Evolutionary conservation across 2,797 vertebrate genomes (phyloP).

Genomic region (Hydrophis major): DNA sequence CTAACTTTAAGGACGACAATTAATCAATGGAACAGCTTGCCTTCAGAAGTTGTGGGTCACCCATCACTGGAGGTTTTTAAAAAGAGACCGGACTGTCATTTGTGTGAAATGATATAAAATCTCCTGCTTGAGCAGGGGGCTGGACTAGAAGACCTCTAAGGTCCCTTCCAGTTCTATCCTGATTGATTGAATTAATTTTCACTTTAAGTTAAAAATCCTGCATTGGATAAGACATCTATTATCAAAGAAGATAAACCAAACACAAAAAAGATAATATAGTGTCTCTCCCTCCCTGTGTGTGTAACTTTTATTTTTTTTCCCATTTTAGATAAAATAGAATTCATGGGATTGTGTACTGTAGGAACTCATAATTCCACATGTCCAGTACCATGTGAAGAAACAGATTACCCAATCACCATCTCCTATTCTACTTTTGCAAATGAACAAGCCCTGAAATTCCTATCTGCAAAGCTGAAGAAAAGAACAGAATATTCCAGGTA

Average conservation of each 20-base stretch:
- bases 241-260: background rate
- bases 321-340: constrained; percentile 69
- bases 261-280: background rate
- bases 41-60: too few species aligned
- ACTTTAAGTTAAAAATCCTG: background rate
- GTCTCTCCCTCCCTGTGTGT: background rate
- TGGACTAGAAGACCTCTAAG: too few species aligned
- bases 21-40: too few species aligned
- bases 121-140: too few species aligned
- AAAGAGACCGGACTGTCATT: background rate
- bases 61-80: background rate
- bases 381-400: constrained; percentile 73
- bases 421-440: constrained; percentile 75
- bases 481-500: constrained; percentile 72
- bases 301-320: background rate
- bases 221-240: background rate
- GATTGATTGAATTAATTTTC: background rate
- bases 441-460: constrained; percentile 58
- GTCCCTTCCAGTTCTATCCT: too few species aligned
- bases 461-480: constrained; percentile 70
- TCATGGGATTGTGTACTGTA: constrained; percentile 65
- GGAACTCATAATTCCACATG: constrained; percentile 76
- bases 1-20: background rate
- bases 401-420: constrained; percentile 66
- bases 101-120: too few species aligned